phyloP scores from a whole-genome alignment of 1,140 invertebrate genomes.

The Acromyrmex echinatior region DNA sequence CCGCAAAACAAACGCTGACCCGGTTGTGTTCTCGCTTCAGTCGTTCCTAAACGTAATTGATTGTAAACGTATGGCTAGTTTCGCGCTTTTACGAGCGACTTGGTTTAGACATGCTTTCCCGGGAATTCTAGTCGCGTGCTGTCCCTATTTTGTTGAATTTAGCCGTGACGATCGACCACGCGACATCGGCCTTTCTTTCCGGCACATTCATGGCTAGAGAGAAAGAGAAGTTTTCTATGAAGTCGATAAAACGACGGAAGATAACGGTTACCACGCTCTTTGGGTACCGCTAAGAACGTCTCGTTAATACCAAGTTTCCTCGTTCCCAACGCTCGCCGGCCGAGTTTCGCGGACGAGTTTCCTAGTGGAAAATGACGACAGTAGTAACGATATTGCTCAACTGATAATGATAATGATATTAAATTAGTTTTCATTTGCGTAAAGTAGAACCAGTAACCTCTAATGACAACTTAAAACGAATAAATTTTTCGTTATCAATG shows the following conservation, averaged over 20 bases:
- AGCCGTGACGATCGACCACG: slow-evolving; percentile 27
- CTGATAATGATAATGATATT: neutral
- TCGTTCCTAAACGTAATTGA: slow-evolving; percentile 62
- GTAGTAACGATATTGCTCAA: neutral
- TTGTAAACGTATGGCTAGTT: slow-evolving; percentile 61
- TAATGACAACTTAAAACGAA: neutral
- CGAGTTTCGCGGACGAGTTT: slow-evolving; percentile 27
- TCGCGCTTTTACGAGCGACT: slow-evolving; percentile 64
- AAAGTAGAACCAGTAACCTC: neutral
- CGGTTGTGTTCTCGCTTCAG: slow-evolving; percentile 11
- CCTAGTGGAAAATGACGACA: neutral
- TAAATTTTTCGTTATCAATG: neutral
- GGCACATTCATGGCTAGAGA: neutral
- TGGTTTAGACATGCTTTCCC: slow-evolving; percentile 66
- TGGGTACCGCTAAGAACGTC: slow-evolving; percentile 39
- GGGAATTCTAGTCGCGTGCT: slow-evolving; percentile 27
- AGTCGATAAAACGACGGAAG: slow-evolving; percentile 56
- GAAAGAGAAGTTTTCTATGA: slow-evolving; percentile 43
- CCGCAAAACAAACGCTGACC: slow-evolving; percentile 59
- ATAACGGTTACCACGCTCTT: slow-evolving; percentile 50
- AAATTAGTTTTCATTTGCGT: neutral
- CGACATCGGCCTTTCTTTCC: slow-evolving; percentile 35
- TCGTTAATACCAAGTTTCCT: slow-evolving; percentile 24
- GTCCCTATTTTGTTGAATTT: slow-evolving; percentile 58
- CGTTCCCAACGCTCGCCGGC: slow-evolving; percentile 18